Evolutionary conservation across 1,140 invertebrate species (phyloP), one percentile per base, ranked within the genome.

Genomic region (Venturia canescens): DNA sequence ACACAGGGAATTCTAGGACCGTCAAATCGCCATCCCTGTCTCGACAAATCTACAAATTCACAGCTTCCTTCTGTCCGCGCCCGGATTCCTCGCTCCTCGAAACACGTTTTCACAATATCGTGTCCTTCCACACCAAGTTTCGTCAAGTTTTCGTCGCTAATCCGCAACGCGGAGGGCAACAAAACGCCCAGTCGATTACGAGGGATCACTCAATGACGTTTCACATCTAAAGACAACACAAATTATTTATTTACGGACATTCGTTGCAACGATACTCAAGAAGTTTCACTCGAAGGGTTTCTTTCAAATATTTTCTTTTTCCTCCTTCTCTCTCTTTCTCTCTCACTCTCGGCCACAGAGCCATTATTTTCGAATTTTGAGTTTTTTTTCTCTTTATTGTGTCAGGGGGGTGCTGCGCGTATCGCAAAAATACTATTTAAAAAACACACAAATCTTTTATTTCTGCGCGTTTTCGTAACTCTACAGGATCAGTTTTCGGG

Each of bases 151-250:
- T 53, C 18, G 16, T 69, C n/a, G 7, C 60, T 7, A 63, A 63
- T 31, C 27, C 3, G 66, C 3, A 31, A 29, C 15, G 66, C 15
- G 27, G 18, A 26, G 21, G n/a, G 18, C 13, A 31, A 69, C 29
- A 69, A 69, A 69, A 26, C 26, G 71, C 48, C 48, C 1, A 21
- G 44, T 74, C 48, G 71, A 74, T 74, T 26, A 6, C 71, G 11
- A 26, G 60, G 27, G 26, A 53, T 18, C 5, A 48, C 31, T 31
- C 9, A 53, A 29, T 74, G 71, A 74, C 71, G 38, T 74, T 53
- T 74, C 44, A 53, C 71, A 31, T 74, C 71, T 74, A 74, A 74
- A 74, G 29, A 74, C 71, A 74, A 74, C 71, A 74, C 71, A 57
- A 74, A 74, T 23, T 74, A 74, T 74, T 11, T 74, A 74, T 53